These are phyloP conservation scores for Speoplatyrhinus poulsoni DNA, from an alignment of 2,113 vertebrate genomes.

Conservation along the genomic window DNA sequence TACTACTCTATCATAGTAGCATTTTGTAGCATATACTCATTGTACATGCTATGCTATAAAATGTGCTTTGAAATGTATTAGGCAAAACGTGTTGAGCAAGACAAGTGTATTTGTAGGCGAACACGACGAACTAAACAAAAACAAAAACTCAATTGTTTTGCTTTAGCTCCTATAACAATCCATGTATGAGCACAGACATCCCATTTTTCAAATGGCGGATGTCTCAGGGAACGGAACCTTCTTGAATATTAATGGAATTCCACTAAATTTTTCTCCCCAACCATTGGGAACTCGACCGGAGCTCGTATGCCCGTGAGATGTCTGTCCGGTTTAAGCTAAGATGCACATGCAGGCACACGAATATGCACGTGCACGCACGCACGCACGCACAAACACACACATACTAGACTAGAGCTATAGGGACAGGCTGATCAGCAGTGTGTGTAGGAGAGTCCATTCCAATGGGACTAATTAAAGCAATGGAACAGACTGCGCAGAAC, in stretches of 20 bases:
- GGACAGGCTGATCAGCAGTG: slow-evolving; percentile 64
- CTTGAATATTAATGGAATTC: slow-evolving; percentile 64
- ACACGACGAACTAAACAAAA: too few species aligned
- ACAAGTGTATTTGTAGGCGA: too few species aligned
- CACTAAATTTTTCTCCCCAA: slow-evolving; percentile 50
- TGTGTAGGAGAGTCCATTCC: slow-evolving; percentile 60
- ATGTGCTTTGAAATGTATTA: too few species aligned
- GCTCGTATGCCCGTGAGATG: slow-evolving; percentile 58
- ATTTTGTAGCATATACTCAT: too few species aligned
- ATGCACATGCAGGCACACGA: slow-evolving; percentile 28
- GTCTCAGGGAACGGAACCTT: slow-evolving; percentile 43
- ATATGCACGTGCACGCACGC: not conserved
- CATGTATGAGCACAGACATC: slow-evolving; percentile 17
- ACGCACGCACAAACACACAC: not conserved
- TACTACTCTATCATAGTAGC: too few species aligned
- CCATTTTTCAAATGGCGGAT: slow-evolving; percentile 41
- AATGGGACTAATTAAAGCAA: slow-evolving; percentile 76
- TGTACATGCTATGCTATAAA: too few species aligned
- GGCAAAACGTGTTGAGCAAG: too few species aligned
- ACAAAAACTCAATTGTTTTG: slow-evolving; percentile 8
- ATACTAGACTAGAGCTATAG: slow-evolving; percentile 33
- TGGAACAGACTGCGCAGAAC: slow-evolving; percentile 70
- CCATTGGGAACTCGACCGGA: slow-evolving; percentile 47
- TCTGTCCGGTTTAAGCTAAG: slow-evolving; percentile 50
- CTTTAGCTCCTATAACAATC: slow-evolving; percentile 32